phyloP scores from a whole-genome alignment of 2,113 vertebrate species.

The Caranx ignobilis region DNA sequence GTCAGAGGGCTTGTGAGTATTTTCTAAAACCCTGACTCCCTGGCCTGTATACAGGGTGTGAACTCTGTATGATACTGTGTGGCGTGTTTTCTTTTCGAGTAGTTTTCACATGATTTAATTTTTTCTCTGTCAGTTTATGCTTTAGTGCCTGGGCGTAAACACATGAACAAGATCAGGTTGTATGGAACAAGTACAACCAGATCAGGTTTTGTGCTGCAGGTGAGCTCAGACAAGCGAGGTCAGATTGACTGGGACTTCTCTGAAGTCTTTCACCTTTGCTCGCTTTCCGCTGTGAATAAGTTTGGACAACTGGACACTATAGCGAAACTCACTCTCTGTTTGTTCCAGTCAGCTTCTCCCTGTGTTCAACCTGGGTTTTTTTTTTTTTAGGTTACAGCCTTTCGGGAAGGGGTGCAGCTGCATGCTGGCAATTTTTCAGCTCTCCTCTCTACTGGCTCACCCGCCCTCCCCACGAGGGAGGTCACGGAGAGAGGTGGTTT shows the following conservation, averaged over 20 bases:
- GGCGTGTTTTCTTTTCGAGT: constrained; percentile 10
- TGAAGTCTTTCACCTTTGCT: constrained; percentile 36
- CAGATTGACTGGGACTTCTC: constrained; percentile 6
- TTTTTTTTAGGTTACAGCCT: constrained; percentile 45
- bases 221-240: constrained; percentile 25
- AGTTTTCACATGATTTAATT: background rate
- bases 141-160: background rate
- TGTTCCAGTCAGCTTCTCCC: constrained; percentile 11
- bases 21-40: constrained; percentile 27
- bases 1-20: constrained; percentile 25
- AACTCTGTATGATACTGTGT: constrained; percentile 32
- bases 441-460: constrained; percentile 16
- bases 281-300: constrained; percentile 13
- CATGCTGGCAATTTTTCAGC: constrained; percentile 19
- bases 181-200: constrained; percentile 26
- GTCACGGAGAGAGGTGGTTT: constrained; percentile 60
- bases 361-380: constrained; percentile 13
- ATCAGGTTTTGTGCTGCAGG: constrained; percentile 22
- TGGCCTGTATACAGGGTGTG: constrained; percentile 6
- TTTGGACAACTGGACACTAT: constrained; percentile 25
- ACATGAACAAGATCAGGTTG: constrained; percentile 3
- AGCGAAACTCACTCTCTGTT: background rate
- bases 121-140: background rate
- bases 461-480: constrained; percentile 49
- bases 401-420: constrained; percentile 40